A percentile compares a stretch with the other conserved stretches of the same genome.
phyloP scores from a whole-genome alignment of 2,888 invertebrate species.

The Schrankia costaestrigalis region DNA sequence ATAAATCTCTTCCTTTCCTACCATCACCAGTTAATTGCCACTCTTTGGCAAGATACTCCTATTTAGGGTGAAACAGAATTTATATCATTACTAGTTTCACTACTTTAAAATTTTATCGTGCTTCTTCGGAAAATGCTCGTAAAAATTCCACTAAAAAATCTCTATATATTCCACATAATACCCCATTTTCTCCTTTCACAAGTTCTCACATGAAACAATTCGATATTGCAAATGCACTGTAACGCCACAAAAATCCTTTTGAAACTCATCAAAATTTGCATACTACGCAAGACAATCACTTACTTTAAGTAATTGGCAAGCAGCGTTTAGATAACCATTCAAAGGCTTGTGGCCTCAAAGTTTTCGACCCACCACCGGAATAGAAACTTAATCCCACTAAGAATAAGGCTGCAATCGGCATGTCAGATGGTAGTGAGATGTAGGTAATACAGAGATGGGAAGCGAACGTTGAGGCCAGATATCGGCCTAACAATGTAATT shows the following conservation, averaged over 20 bases:
- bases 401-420: slow-evolving; percentile 26
- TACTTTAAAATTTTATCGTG: no score
- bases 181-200: slow-evolving; percentile 6
- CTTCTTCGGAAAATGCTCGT: no score
- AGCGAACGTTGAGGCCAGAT: slow-evolving; percentile 54
- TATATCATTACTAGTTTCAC: no score
- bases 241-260: slow-evolving; percentile 22
- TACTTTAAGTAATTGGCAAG: slow-evolving; percentile 73
- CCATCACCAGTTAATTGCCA: no score
- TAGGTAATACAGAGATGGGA: slow-evolving; percentile 62
- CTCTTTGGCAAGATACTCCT: no score
- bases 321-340: slow-evolving; percentile 68
- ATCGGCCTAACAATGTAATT: slow-evolving; percentile 63
- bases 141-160: slow-evolving; percentile 10
- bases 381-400: slow-evolving; percentile 20
- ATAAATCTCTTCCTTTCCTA: no score
- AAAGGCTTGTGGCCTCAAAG: slow-evolving; percentile 57
- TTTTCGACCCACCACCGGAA: slow-evolving; percentile 17
- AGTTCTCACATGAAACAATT: slow-evolving; percentile 9
- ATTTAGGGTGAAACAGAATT: no score
- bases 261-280: slow-evolving; percentile 39
- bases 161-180: slow-evolving; percentile 15
- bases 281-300: slow-evolving; percentile 68
- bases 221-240: slow-evolving; percentile 14
- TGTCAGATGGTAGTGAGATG: slow-evolving; percentile 32